Base-by-base conservation (phyloP, 2,113 vertebrate genomes). In the Dipodomys merriami region DNA sequence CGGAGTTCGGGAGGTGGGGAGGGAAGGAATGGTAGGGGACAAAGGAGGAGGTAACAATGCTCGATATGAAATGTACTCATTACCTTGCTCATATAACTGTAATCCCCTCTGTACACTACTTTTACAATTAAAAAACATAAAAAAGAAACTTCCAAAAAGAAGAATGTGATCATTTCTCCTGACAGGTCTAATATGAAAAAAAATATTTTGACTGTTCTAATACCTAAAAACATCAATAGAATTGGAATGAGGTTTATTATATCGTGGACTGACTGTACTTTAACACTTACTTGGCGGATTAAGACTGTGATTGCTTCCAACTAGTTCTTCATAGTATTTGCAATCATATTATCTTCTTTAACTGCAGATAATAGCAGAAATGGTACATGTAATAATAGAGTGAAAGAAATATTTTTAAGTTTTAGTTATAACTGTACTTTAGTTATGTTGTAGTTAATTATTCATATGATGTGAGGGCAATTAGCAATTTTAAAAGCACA, bases 361-460 rank as follows among this genome's bases (percentile, higher is more conserved):
- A 49, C 19, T 92, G 2, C 7, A 57, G n/a, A 39, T 49, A 39
- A 27, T 35, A 35, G 74, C 44, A 83, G 33, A 90, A 46, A 9
- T 15, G 76, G 25, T 81, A 2, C 18, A n/a, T 73, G 20, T 35
- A 49, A 35, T 57, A 29, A 79, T 57, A 77, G 12, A 92, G 30
- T 6, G 22, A 86, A 76, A 80, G 18, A 23, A 12, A 81, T 77
- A 0, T 53, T 67, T 77, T 67, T 16, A 84, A 72, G 11, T 53
- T 87, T 86, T 9, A 53, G 49, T 53, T 13, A 53, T 53, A 53
- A 53, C 12, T 53, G 49, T 69, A 27, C 16, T 88, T 9, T 73
- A 77, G 77, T 86, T 81, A 78, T 27, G 12, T 85, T 69, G 49
- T 53, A 53, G 49, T 23, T 67, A 87, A 86, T 83, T 92, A 73